Base-by-base conservation (phyloP, 2,113 vertebrate species). In the Vulpes vulpes region DNA sequence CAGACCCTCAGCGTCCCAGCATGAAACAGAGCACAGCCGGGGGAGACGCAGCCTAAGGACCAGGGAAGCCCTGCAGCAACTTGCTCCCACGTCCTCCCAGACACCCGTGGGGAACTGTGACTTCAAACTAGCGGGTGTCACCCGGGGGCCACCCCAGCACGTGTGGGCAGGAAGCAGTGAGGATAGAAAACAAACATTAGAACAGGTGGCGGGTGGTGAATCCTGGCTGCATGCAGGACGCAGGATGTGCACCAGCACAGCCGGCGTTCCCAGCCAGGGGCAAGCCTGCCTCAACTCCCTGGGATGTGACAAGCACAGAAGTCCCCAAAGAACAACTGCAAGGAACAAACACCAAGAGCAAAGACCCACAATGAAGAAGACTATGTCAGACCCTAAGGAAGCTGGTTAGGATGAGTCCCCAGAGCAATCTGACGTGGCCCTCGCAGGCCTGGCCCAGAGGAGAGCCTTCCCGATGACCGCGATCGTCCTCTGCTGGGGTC, bases 221-320 rank as follows among this genome's bases (percentile, higher is more conserved):
- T 23, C 11, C 71, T 8, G 4, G 71, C 43, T 51, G 74, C 12
- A 0, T 0, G 22, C 22, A 3, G 73, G 12, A 49, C 7, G 5
- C 6, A 25, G 73, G 12, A 49, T 3, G 5, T 3, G 14, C 22
- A 49, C 0, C 19, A 22, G 69, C n/a, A 3, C 17, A 6, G 3
- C 10, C 11, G 0, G 5, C 11, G 2, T 5, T 71, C n/a, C 3
- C 19, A 71, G 22, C 35, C 71, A 23, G 23, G 35, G 38, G 38
- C 1, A 5, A 43, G 43, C 38, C 23, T 43, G 3, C 38, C 12
- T 49, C 12, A 73, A 11, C 23, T 49, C 73, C 0, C 38, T 49
- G 38, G 43, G 38, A 43, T 49, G 73, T 49, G 73, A 49, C 73
- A 76, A 38, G 25, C 12, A 35, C 19, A 49, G 23, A 23, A 7